Evolutionary conservation across 1,140 invertebrate genomes (phyloP).

Genomic region (Triops longicaudatus): DNA sequence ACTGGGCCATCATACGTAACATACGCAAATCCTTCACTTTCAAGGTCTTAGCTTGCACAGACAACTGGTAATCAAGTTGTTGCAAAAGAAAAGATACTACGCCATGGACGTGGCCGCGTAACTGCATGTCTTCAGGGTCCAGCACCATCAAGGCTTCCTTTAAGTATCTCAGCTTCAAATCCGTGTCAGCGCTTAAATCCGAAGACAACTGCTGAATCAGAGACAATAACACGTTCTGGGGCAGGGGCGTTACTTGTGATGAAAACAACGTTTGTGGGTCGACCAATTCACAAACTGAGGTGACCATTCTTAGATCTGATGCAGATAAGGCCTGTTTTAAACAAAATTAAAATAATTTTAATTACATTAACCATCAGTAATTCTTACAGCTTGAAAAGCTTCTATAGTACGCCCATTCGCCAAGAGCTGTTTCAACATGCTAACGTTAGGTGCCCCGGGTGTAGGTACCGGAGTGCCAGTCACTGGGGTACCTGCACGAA

Average conservation of each 20-base stretch:
- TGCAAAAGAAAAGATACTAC: not conserved
- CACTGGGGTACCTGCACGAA: not conserved
- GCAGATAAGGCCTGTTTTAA: constrained; percentile 64
- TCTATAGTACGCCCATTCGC: not conserved
- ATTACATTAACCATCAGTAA: not conserved
- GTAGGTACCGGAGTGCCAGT: not conserved
- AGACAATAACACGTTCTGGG: constrained; percentile 78
- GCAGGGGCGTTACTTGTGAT: constrained; percentile 54
- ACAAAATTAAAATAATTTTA: not conserved
- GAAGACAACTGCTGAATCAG: constrained; percentile 85
- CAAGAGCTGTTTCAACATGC: not conserved
- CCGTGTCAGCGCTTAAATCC: constrained; percentile 73
- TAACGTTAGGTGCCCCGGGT: not conserved
- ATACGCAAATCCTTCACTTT: constrained; percentile 8
- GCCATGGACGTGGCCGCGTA: not conserved
- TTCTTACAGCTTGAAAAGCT: not conserved
- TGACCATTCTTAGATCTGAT: constrained; percentile 71
- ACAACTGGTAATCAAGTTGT: not conserved
- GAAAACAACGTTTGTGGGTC: constrained; percentile 67
- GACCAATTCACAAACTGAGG: constrained; percentile 72
- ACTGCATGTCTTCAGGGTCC: not conserved
- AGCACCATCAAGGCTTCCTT: constrained; percentile 17
- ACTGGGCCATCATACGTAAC: not conserved
- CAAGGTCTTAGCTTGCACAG: not conserved
- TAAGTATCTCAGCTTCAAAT: constrained; percentile 72